Conservation (phyloP, 2,888 invertebrate genomes). For the Dexiosoma caninum region DNA sequence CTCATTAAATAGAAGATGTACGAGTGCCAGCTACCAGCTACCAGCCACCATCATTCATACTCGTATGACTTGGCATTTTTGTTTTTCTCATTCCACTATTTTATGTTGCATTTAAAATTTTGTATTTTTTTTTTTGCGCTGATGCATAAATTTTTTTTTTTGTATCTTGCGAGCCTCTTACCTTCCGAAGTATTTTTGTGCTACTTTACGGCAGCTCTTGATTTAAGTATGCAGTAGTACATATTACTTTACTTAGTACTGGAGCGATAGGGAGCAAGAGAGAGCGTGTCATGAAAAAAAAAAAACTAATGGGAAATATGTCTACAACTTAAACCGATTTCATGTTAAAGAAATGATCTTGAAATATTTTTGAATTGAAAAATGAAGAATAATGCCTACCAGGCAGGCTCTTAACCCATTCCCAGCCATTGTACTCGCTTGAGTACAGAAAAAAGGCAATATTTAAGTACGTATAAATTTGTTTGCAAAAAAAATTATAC, state of each 20-base stretch:
- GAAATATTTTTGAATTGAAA: conserved; percentile 36
- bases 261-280: not conserved
- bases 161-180: conserved; percentile 18
- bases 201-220: conserved; percentile 52
- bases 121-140: not conserved
- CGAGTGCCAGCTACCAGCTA: not conserved
- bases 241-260: not conserved
- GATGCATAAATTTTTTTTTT: conserved; percentile 10
- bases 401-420: not conserved
- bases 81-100: conserved; percentile 26
- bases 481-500: too few species aligned
- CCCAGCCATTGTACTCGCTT: too few species aligned
- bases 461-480: too few species aligned
- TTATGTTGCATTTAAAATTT: not conserved
- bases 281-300: not conserved
- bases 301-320: conserved; percentile 16
- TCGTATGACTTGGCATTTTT: conserved; percentile 33
- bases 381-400: not conserved
- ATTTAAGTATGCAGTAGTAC: conserved; percentile 33
- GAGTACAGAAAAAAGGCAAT: too few species aligned
- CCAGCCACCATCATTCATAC: not conserved
- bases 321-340: conserved; percentile 18
- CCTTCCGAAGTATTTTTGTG: conserved; percentile 26
- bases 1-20: conserved; percentile 7
- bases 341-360: conserved; percentile 49